These are phyloP conservation scores for Xylota segnis DNA, from an alignment of 2,888 invertebrate species.

Conservation along the genomic window DNA sequence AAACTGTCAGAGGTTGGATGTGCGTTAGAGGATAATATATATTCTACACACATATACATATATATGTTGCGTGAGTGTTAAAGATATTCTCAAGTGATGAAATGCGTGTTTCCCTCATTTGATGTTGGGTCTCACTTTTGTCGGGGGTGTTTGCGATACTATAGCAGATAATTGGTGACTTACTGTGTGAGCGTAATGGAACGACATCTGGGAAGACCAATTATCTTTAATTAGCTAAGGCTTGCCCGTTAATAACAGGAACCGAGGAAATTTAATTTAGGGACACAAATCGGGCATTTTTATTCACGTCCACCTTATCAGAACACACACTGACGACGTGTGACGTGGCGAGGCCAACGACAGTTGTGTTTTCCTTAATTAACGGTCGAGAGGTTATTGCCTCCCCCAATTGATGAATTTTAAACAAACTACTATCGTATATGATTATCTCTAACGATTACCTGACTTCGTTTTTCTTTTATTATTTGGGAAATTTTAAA, in stretches of 20 bases:
- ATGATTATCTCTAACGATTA: neutral
- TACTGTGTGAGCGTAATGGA: conserved; percentile 58
- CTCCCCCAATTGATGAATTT: conserved; percentile 9
- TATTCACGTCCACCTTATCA: conserved; percentile 41
- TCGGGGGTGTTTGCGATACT: conserved; percentile 60
- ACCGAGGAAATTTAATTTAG: conserved; percentile 62
- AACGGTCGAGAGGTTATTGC: conserved; percentile 49
- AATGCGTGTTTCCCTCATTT: conserved; percentile 74
- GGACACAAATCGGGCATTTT: conserved; percentile 61
- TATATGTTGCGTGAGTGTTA: conserved; percentile 72
- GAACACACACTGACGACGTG: conserved; percentile 11
- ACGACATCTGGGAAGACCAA: conserved; percentile 74
- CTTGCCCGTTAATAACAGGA: conserved; percentile 64
- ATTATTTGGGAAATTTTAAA: conserved; percentile 45
- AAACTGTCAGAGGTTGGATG: conserved; percentile 73
- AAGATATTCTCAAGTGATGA: conserved; percentile 74
- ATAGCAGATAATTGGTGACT: conserved; percentile 74
- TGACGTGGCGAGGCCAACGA: conserved; percentile 15
- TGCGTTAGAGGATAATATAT: conserved; percentile 70
- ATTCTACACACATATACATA: neutral
- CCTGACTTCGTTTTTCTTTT: conserved; percentile 6
- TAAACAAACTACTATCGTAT: neutral
- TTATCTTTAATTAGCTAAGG: conserved; percentile 75
- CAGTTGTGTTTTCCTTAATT: conserved; percentile 47
- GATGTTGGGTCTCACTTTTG: conserved; percentile 61